Conservation (phyloP, 2,797 vertebrate genomes). For the Rachycentron canadum region DNA sequence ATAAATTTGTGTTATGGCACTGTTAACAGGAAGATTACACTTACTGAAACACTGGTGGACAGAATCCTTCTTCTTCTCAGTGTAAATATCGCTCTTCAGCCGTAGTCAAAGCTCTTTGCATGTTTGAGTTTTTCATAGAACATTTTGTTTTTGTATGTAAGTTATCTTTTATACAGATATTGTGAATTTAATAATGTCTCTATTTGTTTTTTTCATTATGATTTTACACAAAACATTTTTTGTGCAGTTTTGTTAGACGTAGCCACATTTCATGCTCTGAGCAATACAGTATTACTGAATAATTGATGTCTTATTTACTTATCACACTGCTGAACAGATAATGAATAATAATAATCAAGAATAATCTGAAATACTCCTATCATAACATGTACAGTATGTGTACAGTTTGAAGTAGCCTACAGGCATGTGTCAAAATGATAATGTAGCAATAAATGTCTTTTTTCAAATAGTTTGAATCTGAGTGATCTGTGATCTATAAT, state of each 20-base stretch:
- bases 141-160: constrained; percentile 72
- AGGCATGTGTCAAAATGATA: constrained; percentile 75
- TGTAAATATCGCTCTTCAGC: constrained; percentile 57
- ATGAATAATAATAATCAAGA: constrained; percentile 48
- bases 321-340: constrained; percentile 57
- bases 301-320: constrained; percentile 66
- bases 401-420: constrained; percentile 80
- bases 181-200: constrained; percentile 62
- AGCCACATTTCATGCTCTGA: constrained; percentile 66
- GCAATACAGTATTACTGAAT: constrained; percentile 65
- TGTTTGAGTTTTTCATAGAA: constrained; percentile 77
- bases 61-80: constrained; percentile 53
- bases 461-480: constrained; percentile 51
- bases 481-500: constrained; percentile 12
- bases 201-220: constrained; percentile 57
- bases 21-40: constrained; percentile 51
- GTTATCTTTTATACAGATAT: constrained; percentile 83
- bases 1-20: constrained; percentile 67
- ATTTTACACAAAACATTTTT: constrained; percentile 64
- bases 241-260: constrained; percentile 70
- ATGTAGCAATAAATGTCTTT: constrained; percentile 84
- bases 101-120: constrained; percentile 72
- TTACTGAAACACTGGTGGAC: constrained; percentile 53
- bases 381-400: constrained; percentile 75
- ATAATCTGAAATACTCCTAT: constrained; percentile 64